These are phyloP conservation scores for Orthonevra nobilis DNA, from an alignment of 2,888 invertebrate genomes.

Conservation along the genomic window DNA sequence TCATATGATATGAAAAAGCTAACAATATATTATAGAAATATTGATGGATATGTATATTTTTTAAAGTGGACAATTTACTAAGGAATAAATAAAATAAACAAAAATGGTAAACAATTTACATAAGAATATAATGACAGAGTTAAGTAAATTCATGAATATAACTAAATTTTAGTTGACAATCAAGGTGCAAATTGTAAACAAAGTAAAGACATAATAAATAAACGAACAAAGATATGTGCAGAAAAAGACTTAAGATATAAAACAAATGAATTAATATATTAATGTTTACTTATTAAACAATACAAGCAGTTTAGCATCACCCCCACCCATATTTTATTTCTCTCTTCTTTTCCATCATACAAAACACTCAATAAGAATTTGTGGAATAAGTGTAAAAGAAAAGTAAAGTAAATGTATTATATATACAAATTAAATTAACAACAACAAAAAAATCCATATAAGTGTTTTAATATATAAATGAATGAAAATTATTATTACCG, in stretches of 20 bases:
- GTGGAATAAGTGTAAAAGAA: constrained; percentile 50
- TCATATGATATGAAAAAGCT: constrained; percentile 14
- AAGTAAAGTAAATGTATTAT: constrained; percentile 28
- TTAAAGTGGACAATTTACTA: constrained; percentile 64
- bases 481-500: constrained; percentile 28
- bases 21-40: constrained; percentile 37
- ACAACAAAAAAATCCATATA: constrained; percentile 39
- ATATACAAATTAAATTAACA: constrained; percentile 33
- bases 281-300: constrained; percentile 7
- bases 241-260: not conserved
- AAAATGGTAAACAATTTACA: constrained; percentile 51
- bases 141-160: constrained; percentile 57
- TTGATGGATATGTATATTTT: constrained; percentile 67
- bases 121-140: constrained; percentile 22
- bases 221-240: constrained; percentile 36
- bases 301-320: constrained; percentile 18
- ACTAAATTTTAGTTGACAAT: constrained; percentile 70
- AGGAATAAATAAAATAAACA: constrained; percentile 9
- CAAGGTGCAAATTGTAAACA: constrained; percentile 71
- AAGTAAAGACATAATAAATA: constrained; percentile 51
- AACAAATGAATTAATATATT: constrained; percentile 10
- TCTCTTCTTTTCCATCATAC: constrained; percentile 38
- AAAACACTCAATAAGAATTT: constrained; percentile 42
- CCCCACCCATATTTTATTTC: constrained; percentile 64
- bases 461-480: constrained; percentile 48